Evolutionary conservation across 2,888 invertebrate genomes (phyloP), one percentile per base, ranked within the genome.

Genomic region (Adela reaumurella): DNA sequence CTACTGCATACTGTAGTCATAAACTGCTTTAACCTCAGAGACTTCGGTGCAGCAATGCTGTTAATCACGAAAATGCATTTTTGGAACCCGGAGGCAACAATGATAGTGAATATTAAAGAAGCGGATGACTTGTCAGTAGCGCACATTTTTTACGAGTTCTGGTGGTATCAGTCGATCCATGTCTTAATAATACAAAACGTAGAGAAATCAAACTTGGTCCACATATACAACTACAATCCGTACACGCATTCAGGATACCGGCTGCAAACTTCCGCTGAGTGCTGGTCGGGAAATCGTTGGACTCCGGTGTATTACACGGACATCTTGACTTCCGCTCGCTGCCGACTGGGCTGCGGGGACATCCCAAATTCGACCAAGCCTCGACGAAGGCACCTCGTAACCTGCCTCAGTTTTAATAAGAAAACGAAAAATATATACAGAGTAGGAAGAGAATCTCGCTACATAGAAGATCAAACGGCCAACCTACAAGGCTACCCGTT

Each of bases 81-180:
- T 52, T 74, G 71, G 70, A 67, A 74, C 55, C 65, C 74, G 4
- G 61, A 59, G 4, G 56, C 71, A 4, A 63, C 70, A 35, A 53
- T 72, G 4, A 56, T 74, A 43, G 43, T 74, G 6, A 64, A 68
- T 50, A 67, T 64, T 46, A 64, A 65, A n/a, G 54, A 53, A 17
- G 19, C 53, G 17, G 54, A 54, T 19, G 51, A 61, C 10, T 51
- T 56, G 43, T 52, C 53, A 2, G 50, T 67, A 11, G 64, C 70
- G 3, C 66, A 61, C 55, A 55, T 73, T 51, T 71, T 70, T 51
- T 74, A 63, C 46, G 62, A 59, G 20, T 58, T 69, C 28, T 73
- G 74, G 73, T 73, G 63, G 52, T 62, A 67, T 49, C 68, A 59
- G 57, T 63, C 62, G 5, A 56, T 62, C 20, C 70, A 74, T 50